Conservation (phyloP, 2,797 vertebrate species). For the Liasis olivaceus region DNA sequence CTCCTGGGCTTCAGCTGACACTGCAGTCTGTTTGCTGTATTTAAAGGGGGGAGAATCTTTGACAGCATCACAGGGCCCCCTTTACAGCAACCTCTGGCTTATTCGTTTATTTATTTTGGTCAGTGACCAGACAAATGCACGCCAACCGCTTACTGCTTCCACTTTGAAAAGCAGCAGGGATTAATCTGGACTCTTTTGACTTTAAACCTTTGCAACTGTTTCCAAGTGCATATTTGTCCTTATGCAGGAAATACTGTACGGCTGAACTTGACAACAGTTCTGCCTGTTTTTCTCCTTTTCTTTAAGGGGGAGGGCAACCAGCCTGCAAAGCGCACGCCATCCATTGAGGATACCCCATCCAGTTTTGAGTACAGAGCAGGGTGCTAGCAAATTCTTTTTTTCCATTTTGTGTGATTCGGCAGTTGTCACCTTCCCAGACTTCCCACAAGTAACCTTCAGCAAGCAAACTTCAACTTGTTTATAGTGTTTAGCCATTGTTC, state of each 20-base stretch:
- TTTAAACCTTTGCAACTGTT: not conserved
- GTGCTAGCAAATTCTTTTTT: not conserved
- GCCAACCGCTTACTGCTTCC: not conserved
- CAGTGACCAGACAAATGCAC: not conserved
- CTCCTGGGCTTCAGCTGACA: not conserved
- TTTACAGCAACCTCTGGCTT: not conserved
- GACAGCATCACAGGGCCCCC: not conserved
- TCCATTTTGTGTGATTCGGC: not conserved
- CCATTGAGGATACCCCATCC: not conserved
- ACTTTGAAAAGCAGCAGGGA: not conserved
- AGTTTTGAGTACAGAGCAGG: not conserved
- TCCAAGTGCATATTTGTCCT: not conserved
- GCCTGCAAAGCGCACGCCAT: not conserved
- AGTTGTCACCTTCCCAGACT: not conserved
- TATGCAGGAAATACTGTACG: not conserved
- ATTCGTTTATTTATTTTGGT: not conserved
- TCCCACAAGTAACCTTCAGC: not conserved
- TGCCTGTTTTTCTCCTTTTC: not conserved
- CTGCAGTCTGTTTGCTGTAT: not conserved
- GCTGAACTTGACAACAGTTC: not conserved
- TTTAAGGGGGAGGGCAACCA: not conserved
- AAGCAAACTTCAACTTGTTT: not conserved
- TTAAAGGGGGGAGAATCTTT: not conserved
- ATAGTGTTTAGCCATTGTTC: not conserved
- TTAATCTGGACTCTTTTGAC: not conserved